Base-by-base conservation (phyloP, 2,888 invertebrate species). In the Artemia sinica region DNA sequence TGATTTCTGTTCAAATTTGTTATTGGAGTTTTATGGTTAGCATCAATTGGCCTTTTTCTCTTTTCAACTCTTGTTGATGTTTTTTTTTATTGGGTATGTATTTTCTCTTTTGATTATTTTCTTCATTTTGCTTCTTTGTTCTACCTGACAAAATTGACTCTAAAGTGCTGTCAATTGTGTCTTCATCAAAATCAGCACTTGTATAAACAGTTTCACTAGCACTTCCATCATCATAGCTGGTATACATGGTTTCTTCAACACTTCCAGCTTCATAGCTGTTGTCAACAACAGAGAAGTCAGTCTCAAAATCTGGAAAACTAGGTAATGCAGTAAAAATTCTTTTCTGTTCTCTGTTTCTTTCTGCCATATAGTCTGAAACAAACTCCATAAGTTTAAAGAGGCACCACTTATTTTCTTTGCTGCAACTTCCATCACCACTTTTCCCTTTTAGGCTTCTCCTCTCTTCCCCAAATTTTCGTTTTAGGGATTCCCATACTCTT, bases 341-440 rank as follows among this genome's bases (percentile, higher is more conserved):
- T n/a, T 52, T 52, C n/a, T 52, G 58, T 58, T 58, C n/a, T n/a
- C 58, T 58, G 58, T 58, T 58, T 58, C 58, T 13, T n/a, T 4
- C 58, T 14, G 14, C 58, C n/a, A 7, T 14, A 14, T 58, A 58
- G 14, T 58, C 58, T 14, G 14, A 58, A 13, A 58, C 14, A 58
- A 58, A 58, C 6, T 58, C 58, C 58, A 58, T 58, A n/a, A 58
- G 58, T 58, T 58, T 58, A 7, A n/a, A 58, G 14, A 58, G 58
- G 58, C n/a, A 13, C 58, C 58, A 58, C 58, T 58, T 58, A 58
- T 58, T 14, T 14, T 58, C 14, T n/a, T 18, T 18, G 18, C 18
- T 18, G 18, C 18, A 18, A 18, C 18, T 18, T 18, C 18, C 18
- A 18, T 18, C 18, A 18, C 18, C 18, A 18, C 18, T 52, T 14